Conservation (phyloP, 2,888 invertebrate genomes). For the Pollenia labialis region DNA sequence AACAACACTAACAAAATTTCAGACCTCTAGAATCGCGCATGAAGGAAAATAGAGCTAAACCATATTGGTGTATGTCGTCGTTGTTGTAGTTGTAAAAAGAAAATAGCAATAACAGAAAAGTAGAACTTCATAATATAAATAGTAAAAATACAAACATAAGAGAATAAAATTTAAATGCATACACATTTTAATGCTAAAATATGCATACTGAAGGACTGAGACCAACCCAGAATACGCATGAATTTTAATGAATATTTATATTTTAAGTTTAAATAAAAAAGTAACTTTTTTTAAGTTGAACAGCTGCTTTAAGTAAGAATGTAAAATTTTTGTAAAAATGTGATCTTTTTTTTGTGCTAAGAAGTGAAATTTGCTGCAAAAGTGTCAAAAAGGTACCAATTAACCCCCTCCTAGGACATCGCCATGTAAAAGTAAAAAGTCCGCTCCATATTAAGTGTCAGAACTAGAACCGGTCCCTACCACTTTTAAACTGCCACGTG, state of each 20-base stretch:
- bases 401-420: too few species aligned
- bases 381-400: too few species aligned
- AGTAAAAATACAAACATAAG: slow-evolving; percentile 41
- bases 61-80: background rate
- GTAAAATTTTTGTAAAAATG: too few species aligned
- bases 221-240: background rate
- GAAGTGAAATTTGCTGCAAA: too few species aligned
- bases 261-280: too few species aligned
- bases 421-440: too few species aligned
- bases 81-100: background rate
- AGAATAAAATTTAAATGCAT: slow-evolving; percentile 16
- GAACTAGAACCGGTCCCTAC: too few species aligned
- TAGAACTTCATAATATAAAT: slow-evolving; percentile 62
- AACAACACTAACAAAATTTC: slow-evolving; percentile 47
- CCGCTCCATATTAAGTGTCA: too few species aligned
- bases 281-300: too few species aligned
- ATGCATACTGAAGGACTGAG: slow-evolving; percentile 6
- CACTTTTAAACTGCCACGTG: too few species aligned
- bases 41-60: background rate
- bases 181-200: background rate
- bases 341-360: too few species aligned
- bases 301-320: too few species aligned
- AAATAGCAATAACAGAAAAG: slow-evolving; percentile 18
- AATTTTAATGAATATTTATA: background rate
- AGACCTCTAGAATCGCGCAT: background rate